Base-by-base conservation (phyloP, 2,888 invertebrate species). In the Pollenia labialis region DNA sequence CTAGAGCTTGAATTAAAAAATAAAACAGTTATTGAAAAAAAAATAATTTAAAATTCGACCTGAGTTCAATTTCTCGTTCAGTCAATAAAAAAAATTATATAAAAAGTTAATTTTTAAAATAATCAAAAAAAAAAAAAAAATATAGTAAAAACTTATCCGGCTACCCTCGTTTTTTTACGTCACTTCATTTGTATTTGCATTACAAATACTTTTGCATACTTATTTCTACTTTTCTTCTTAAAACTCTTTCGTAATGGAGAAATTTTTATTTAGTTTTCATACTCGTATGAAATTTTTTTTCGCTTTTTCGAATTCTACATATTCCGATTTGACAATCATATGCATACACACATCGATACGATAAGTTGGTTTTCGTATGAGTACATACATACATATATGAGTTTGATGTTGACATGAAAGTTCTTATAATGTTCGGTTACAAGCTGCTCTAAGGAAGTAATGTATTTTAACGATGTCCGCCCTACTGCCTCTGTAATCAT, bases 381-480 rank as follows among this genome's bases (percentile, higher is more conserved):
- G n/a, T n/a, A n/a, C n/a, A n/a, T 7, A 12, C 44, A 8, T 50
- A 44, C 1, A 2, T 42, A 6, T 14, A 9, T 42, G 42, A 42
- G 18, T 9, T 11, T 50, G 23, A 6, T 1, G 10, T 58, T 50
- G 18, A 60, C 32, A 48, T 8, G 42, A 18, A 40, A 8, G 6
- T 46, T 12, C 16, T 80, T 71, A 71, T 60, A 52, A 52, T 16
- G 9, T 32, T 71, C 62, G 32, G 52, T 75, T 60, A 82, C 52
- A 75, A 52, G 60, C 32, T 44, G 12, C 56, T 77, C 10, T n/a
- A 48, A 77, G 71, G 71, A 83, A 77, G 50, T 77, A 56, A 42
- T 42, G 64, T 40, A 60, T 62, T 76, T 69, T 32, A 76, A 69
- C 14, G 10, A 56, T 82, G 69, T 82, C 42, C 71, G 10, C 50